These are phyloP conservation scores for Scaptomyza reducta DNA, from an alignment of 2,888 invertebrate genomes.

Conservation along the genomic window DNA sequence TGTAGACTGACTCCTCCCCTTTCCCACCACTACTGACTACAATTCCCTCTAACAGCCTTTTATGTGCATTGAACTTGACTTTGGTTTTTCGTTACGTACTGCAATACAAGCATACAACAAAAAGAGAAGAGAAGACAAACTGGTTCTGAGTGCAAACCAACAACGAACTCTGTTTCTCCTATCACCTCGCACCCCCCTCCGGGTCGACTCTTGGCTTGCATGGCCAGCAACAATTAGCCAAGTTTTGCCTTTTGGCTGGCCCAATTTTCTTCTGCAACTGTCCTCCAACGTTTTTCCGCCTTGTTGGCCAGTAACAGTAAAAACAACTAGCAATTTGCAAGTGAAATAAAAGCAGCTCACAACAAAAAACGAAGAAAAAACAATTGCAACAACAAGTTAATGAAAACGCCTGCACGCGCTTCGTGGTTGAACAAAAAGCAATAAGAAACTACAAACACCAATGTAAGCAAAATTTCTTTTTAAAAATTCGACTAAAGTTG, in stretches of 20 bases:
- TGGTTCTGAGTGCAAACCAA: slow-evolving; percentile 49
- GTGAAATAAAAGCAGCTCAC: slow-evolving; percentile 37
- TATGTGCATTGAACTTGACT: slow-evolving; percentile 73
- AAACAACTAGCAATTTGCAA: slow-evolving; percentile 47
- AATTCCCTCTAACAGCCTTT: slow-evolving; percentile 38
- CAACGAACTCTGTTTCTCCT: slow-evolving; percentile 11
- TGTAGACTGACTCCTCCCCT: slow-evolving; percentile 6
- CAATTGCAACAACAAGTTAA: slow-evolving; percentile 75
- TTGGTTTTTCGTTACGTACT: slow-evolving; percentile 41
- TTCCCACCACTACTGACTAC: not conserved
- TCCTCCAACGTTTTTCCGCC: slow-evolving; percentile 65
- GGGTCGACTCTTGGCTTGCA: slow-evolving; percentile 30
- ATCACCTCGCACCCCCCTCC: slow-evolving; percentile 2
- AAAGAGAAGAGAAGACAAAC: slow-evolving; percentile 34
- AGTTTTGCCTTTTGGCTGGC: slow-evolving; percentile 64
- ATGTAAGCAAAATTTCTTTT: slow-evolving; percentile 7
- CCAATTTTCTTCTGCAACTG: slow-evolving; percentile 45
- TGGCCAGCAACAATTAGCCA: slow-evolving; percentile 79
- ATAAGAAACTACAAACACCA: not conserved
- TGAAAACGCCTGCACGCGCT: slow-evolving; percentile 61
- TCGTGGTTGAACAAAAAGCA: slow-evolving; percentile 26
- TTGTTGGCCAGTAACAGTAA: slow-evolving; percentile 52
- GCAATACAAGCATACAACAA: slow-evolving; percentile 22
- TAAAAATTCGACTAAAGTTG: not conserved
- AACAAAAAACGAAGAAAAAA: slow-evolving; percentile 39